Conservation (phyloP, 2,113 vertebrate genomes). For the Vulpes lagopus region DNA sequence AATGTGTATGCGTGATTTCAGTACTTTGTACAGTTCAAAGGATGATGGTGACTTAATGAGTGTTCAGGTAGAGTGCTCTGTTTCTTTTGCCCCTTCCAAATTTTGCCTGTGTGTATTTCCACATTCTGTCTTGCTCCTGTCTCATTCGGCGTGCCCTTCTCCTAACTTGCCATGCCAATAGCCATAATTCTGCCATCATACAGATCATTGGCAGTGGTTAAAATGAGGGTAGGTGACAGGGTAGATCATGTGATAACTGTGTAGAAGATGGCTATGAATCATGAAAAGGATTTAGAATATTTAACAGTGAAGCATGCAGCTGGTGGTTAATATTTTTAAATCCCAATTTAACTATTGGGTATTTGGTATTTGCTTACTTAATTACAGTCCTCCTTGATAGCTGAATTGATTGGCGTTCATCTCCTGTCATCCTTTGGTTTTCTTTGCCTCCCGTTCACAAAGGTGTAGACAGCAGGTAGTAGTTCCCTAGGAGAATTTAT, state of each 20-base stretch:
- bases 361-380: constrained; percentile 72
- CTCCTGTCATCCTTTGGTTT: constrained; percentile 90
- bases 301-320: constrained; percentile 12
- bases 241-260: background rate
- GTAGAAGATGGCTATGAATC: constrained; percentile 22
- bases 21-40: constrained; percentile 74
- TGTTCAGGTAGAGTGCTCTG: background rate
- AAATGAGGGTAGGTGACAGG: background rate
- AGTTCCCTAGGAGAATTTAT: constrained; percentile 72
- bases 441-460: constrained; percentile 92
- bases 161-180: background rate
- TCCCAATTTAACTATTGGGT: constrained; percentile 69
- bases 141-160: constrained; percentile 27
- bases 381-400: background rate
- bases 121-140: constrained; percentile 20
- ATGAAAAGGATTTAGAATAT: constrained; percentile 10
- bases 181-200: background rate
- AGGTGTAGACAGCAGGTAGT: constrained; percentile 85
- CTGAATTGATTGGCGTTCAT: constrained; percentile 86
- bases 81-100: constrained; percentile 42
- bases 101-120: constrained; percentile 10
- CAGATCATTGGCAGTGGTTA: constrained; percentile 34
- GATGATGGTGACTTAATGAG: constrained; percentile 55
- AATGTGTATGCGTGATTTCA: constrained; percentile 83
- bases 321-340: constrained; percentile 52